Evolutionary conservation across 2,797 vertebrate genomes (phyloP).

Genomic region (Urocyon cinereoargenteus): DNA sequence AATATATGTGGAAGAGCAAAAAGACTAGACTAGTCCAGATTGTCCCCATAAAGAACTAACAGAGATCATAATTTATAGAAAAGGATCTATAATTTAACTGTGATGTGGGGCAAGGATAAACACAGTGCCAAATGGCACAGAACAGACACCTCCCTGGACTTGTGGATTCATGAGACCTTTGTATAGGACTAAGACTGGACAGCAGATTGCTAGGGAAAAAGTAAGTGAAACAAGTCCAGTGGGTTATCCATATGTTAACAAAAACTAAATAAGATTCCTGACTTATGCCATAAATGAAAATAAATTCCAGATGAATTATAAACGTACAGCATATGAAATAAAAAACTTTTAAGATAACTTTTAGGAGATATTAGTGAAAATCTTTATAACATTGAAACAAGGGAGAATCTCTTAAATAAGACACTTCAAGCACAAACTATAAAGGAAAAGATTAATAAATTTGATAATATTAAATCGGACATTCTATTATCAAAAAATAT

Average conservation of each 20-base stretch:
- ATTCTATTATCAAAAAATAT: not conserved
- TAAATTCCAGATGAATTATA: not conserved
- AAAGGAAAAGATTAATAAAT: not conserved
- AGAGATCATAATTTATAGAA: not conserved
- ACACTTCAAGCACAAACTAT: not conserved
- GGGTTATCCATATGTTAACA: not conserved
- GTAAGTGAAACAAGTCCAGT: not conserved
- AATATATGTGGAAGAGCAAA: not conserved
- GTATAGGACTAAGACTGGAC: not conserved
- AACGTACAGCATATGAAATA: not conserved
- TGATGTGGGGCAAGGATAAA: not conserved
- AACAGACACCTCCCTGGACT: not conserved
- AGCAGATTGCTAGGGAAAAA: not conserved
- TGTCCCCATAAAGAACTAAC: not conserved
- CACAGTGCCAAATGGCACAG: not conserved
- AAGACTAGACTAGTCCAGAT: not conserved
- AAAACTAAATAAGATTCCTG: not conserved
- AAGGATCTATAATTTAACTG: not conserved
- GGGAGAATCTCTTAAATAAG: conserved; percentile 6
- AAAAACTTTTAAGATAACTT: not conserved
- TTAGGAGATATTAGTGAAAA: not conserved
- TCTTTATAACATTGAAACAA: not conserved
- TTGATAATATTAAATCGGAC: not conserved
- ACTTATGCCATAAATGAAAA: not conserved
- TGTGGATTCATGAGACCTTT: not conserved